These are phyloP conservation scores for Dolichotis patagonum DNA, from an alignment of 2,113 vertebrate genomes.

Conservation along the genomic window DNA sequence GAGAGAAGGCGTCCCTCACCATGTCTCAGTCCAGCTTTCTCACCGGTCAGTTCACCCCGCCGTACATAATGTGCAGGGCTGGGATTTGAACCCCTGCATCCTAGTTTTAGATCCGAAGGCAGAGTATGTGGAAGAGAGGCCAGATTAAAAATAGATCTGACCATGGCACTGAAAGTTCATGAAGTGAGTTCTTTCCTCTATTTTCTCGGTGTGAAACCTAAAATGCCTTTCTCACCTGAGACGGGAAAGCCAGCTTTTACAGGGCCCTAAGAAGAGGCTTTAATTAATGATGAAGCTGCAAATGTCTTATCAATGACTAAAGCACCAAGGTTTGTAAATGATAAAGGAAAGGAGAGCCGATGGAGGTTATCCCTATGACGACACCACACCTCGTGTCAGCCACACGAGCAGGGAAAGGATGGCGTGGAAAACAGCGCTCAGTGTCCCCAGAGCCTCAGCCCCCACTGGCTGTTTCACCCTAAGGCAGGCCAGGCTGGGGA, in stretches of 20 bases:
- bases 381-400: neutral
- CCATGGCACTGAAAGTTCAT: neutral
- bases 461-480: fast-evolving
- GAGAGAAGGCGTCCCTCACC: neutral
- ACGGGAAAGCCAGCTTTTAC: neutral
- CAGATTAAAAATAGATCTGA: neutral
- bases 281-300: neutral
- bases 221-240: neutral
- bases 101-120: neutral
- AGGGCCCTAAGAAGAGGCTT: neutral
- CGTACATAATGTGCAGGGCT: neutral
- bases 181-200: neutral
- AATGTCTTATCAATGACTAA: neutral
- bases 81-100: neutral
- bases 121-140: neutral
- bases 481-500: neutral
- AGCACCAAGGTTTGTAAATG: neutral
- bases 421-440: neutral
- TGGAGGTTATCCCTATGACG: neutral
- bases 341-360: neutral
- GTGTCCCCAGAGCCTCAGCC: neutral
- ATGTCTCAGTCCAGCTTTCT: neutral
- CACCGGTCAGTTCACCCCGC: neutral
- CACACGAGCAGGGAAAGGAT: neutral
- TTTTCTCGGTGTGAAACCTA: neutral